A percentile compares a stretch with the other conserved stretches of the same genome.
These are phyloP conservation scores for Decapterus maruadsi DNA, from an alignment of 2,797 vertebrate genomes.

Conservation along the genomic window DNA sequence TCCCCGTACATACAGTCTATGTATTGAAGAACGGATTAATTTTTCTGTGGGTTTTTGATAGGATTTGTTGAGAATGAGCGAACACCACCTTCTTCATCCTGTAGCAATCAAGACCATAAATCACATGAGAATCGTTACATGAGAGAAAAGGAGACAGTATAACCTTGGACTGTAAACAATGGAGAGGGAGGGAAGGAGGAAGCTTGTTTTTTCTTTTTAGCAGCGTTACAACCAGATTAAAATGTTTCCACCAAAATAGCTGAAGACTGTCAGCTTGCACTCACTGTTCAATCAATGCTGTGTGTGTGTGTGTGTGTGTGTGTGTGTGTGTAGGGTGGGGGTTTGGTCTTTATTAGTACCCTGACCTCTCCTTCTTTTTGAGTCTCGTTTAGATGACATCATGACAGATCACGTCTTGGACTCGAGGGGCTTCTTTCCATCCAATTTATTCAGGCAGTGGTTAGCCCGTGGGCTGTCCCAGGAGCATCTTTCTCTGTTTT, in stretches of 20 bases:
- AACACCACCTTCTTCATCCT: neutral
- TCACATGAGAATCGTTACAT: neutral
- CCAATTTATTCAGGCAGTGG: constrained; percentile 80
- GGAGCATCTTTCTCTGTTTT: constrained; percentile 68
- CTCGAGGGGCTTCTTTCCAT: constrained; percentile 78
- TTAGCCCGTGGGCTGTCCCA: constrained; percentile 74
- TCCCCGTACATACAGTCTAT: too few species aligned
- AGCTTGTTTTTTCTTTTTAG: neutral
- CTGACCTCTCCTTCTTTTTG: constrained; percentile 60
- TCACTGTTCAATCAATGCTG: constrained; percentile 38
- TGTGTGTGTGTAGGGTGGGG: constrained; percentile 7
- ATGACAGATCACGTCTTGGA: constrained; percentile 79
- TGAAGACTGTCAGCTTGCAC: constrained; percentile 47
- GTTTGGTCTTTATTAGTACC: constrained; percentile 69
- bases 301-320: constrained; percentile 30
- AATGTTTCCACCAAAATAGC: constrained; percentile 60
- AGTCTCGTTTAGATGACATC: constrained; percentile 80
- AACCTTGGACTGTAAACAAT: neutral
- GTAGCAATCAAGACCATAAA: constrained; percentile 10
- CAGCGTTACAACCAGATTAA: constrained; percentile 44
- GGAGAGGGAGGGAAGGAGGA: neutral
- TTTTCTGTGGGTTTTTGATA: neutral
- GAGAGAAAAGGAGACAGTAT: neutral
- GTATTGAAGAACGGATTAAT: too few species aligned
- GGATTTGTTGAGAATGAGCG: neutral